Conservation (phyloP, 2,888 invertebrate species). For the Odontothrips loti region DNA sequence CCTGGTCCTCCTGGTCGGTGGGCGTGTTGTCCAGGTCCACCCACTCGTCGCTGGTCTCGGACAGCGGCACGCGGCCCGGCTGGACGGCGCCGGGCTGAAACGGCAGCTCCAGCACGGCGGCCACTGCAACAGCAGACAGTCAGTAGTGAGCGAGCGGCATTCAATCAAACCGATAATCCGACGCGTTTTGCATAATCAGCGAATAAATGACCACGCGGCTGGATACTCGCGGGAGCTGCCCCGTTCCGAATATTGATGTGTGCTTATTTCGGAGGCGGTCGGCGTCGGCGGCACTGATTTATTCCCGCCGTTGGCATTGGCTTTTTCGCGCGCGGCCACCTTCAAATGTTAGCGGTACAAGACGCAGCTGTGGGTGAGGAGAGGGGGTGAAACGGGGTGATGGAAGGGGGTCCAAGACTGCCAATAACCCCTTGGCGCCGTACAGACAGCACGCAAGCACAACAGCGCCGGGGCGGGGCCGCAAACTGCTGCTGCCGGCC, state of each 20-base stretch:
- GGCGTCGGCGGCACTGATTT: too few species aligned
- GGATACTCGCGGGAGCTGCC: neutral
- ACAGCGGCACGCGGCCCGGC: neutral
- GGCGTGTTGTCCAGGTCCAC: slow-evolving; percentile 25
- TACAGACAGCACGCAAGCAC: neutral
- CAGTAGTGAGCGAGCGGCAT: neutral
- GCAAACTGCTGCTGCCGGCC: neutral
- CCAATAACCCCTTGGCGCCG: neutral
- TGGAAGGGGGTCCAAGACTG: neutral
- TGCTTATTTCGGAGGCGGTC: neutral
- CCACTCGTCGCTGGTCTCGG: slow-evolving; percentile 25
- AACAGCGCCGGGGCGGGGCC: neutral
- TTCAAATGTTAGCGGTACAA: neutral
- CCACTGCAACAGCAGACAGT: neutral
- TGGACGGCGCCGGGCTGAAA: neutral
- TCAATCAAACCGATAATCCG: too few species aligned
- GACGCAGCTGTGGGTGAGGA: neutral
- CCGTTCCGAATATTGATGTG: neutral
- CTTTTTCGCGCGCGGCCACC: too few species aligned
- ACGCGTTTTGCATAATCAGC: too few species aligned
- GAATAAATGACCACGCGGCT: neutral
- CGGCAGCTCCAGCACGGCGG: neutral
- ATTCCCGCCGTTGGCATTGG: too few species aligned
- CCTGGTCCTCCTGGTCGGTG: slow-evolving; percentile 21
- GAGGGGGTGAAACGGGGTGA: neutral